These are phyloP conservation scores for Silurus lanzhouensis DNA, from an alignment of 2,797 vertebrate species.

Conservation along the genomic window DNA sequence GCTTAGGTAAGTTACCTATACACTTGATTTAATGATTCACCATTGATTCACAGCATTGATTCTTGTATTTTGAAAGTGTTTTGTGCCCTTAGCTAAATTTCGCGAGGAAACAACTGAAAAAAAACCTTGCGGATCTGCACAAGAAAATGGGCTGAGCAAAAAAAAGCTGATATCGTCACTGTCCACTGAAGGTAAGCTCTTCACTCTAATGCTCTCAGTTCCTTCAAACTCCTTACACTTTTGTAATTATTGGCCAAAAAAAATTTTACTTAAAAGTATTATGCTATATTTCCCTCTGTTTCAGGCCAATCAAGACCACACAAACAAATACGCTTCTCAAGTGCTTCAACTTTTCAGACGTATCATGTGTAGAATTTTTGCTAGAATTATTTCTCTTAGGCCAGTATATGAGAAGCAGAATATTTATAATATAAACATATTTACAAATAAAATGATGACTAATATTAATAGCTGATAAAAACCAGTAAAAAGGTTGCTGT, in stretches of 20 bases:
- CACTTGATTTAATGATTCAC: background rate
- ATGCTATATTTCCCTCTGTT: conserved; percentile 15
- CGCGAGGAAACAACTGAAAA: background rate
- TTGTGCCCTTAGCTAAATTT: background rate
- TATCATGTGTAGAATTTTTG: background rate
- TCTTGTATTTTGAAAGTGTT: background rate
- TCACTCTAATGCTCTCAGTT: background rate
- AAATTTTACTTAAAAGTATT: background rate
- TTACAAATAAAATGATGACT: no score
- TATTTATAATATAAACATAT: background rate
- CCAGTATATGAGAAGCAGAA: background rate
- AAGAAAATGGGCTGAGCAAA: background rate
- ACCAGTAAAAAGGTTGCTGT: background rate
- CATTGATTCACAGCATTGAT: background rate
- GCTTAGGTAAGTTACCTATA: conserved; percentile 11
- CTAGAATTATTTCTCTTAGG: background rate
- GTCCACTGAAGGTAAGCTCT: conserved; percentile 17
- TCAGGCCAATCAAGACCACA: conserved; percentile 8
- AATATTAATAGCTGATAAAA: no score
- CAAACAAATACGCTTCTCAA: conserved; percentile 37
- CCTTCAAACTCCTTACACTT: background rate
- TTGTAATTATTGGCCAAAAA: no score
- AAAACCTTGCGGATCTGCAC: background rate
- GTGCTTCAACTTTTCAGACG: conserved; percentile 14
- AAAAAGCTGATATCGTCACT: background rate